Percentiles rank a stretch among this genome's conserved stretches.
Conservation (phyloP, 2,797 vertebrate genomes). For the Peromyscus attwateri region DNA sequence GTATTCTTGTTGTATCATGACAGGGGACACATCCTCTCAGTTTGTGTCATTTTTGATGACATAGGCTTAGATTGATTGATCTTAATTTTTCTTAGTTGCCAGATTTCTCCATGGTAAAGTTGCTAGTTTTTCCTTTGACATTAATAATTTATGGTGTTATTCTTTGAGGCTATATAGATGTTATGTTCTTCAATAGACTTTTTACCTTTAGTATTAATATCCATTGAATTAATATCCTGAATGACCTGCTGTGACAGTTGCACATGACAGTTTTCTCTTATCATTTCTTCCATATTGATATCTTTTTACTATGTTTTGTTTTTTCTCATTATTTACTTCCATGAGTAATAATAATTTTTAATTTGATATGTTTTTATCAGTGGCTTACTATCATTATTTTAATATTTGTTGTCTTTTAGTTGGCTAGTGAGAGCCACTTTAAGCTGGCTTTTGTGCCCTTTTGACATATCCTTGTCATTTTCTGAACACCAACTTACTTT, state of each 20-base stretch:
- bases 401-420: slow-evolving; percentile 31
- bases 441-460: background rate
- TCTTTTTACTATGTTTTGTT: background rate
- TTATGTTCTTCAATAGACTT: background rate
- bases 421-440: background rate
- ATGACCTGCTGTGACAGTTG: background rate
- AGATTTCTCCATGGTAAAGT: background rate
- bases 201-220: background rate
- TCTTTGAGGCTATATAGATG: background rate
- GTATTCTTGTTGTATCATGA: background rate
- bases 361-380: slow-evolving; percentile 31
- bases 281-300: background rate
- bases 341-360: slow-evolving; percentile 19
- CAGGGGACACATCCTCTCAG: background rate
- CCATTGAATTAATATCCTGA: too few species aligned
- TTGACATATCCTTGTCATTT: background rate
- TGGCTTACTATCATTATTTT: slow-evolving; percentile 22
- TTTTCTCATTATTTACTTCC: slow-evolving; percentile 16
- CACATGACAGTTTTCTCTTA: background rate
- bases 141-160: background rate
- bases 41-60: background rate
- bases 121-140: background rate
- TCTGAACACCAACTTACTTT: background rate
- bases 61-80: background rate
- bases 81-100: background rate